Conservation (phyloP, 2,797 vertebrate species). For the Spheniscus humboldti region DNA sequence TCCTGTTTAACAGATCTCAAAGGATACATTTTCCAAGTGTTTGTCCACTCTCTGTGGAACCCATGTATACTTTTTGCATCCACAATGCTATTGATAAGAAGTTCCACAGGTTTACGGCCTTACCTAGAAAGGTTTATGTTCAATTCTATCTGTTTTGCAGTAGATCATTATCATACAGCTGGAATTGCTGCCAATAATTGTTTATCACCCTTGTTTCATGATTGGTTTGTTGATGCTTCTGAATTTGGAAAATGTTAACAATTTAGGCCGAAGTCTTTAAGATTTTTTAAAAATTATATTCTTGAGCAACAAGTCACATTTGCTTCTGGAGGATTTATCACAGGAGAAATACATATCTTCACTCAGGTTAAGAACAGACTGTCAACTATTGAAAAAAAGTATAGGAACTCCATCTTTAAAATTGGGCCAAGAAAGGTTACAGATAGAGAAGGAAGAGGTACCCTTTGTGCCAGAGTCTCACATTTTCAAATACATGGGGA, state of each 20-base stretch:
- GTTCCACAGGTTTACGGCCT: not conserved
- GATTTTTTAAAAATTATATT: not conserved
- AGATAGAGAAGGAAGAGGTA: not conserved
- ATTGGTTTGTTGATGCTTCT: not conserved
- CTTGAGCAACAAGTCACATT: not conserved
- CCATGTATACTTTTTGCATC: fast-evolving
- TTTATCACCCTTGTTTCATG: not conserved
- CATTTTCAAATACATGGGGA: not conserved
- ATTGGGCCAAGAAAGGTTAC: not conserved
- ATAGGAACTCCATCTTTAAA: not conserved
- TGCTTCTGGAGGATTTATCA: not conserved
- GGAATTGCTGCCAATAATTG: not conserved
- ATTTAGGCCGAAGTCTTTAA: not conserved
- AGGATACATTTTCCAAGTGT: not conserved
- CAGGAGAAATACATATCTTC: not conserved
- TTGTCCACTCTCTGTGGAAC: not conserved
- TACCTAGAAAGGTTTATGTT: not conserved
- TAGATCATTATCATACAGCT: not conserved
- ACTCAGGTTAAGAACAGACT: not conserved
- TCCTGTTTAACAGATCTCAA: not conserved
- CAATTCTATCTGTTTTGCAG: not conserved
- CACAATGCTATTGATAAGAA: not conserved
- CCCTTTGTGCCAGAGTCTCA: not conserved
- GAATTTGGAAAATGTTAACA: not conserved
- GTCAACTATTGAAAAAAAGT: not conserved